These are phyloP conservation scores for Acrocephalus kingi DNA, from an alignment of 2,113 vertebrate species.

Conservation along the genomic window DNA sequence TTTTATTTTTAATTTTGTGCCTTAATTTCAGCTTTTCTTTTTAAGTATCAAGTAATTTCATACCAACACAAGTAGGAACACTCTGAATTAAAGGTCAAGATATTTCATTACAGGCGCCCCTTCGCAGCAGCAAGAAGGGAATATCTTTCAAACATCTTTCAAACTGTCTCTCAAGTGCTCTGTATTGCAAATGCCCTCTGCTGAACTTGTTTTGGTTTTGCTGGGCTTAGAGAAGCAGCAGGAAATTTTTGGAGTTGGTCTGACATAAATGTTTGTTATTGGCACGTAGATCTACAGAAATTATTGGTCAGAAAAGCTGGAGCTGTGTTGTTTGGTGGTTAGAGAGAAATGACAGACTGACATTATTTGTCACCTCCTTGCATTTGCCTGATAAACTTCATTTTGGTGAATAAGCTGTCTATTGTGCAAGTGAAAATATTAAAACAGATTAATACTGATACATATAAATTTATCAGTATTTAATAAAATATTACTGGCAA, in stretches of 20 bases:
- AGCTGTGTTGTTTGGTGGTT: not conserved
- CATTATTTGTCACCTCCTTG: not conserved
- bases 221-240: not conserved
- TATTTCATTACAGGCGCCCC: slow-evolving; percentile 31
- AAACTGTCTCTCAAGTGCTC: slow-evolving; percentile 1
- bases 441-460: not conserved
- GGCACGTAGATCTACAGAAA: not conserved
- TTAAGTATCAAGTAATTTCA: not conserved
- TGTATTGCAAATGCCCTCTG: slow-evolving; percentile 34
- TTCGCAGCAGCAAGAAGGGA: slow-evolving; percentile 9
- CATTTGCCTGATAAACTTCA: not conserved
- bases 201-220: slow-evolving; percentile 18
- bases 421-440: not conserved
- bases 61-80: not conserved
- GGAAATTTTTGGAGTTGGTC: not conserved
- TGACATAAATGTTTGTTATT: not conserved
- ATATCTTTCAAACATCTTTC: slow-evolving; percentile 30
- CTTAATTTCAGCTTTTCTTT: not conserved
- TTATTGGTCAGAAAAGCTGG: not conserved
- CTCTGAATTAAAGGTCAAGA: slow-evolving; percentile 38
- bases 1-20: not conserved
- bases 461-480: not conserved
- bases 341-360: not conserved
- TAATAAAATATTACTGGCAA: not conserved
- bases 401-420: not conserved